A percentile compares a stretch with the other conserved stretches of the same genome.
Evolutionary conservation across 2,888 invertebrate genomes (phyloP).

Genomic region (Phlogophora meticulosa): DNA sequence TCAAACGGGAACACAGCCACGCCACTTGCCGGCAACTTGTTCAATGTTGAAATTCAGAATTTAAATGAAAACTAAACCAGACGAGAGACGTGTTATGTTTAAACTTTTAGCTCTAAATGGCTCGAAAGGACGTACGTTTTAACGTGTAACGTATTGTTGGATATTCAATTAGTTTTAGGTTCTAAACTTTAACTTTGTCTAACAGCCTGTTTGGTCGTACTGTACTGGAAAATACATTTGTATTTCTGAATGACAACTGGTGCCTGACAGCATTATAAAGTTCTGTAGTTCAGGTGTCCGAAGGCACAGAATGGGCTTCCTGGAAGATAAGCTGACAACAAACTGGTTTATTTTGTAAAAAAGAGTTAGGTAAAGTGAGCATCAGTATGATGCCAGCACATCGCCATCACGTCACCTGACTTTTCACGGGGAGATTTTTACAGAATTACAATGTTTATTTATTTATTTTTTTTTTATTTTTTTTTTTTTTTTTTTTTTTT

Average conservation of each 20-base stretch:
- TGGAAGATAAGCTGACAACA: too few species aligned
- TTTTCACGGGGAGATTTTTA: too few species aligned
- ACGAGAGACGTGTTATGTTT: constrained; percentile 35
- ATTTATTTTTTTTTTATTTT: too few species aligned
- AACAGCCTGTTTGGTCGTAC: constrained; percentile 16
- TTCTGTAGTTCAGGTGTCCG: background rate
- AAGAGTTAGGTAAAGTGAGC: too few species aligned
- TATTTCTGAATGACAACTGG: background rate
- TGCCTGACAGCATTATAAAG: background rate
- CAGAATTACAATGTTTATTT: too few species aligned
- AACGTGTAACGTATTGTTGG: constrained; percentile 28
- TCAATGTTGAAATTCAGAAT: constrained; percentile 26
- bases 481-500: too few species aligned
- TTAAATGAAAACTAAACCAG: constrained; percentile 45
- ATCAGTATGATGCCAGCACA: too few species aligned
- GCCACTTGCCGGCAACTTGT: background rate
- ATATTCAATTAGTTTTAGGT: constrained; percentile 45
- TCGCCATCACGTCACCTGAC: too few species aligned
- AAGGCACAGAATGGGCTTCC: background rate
- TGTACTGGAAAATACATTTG: background rate
- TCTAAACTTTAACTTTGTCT: background rate
- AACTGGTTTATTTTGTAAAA: too few species aligned
- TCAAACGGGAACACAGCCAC: constrained; percentile 3
- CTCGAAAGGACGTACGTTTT: constrained; percentile 9
- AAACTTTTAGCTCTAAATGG: constrained; percentile 45